Percentiles rank a stretch among this genome's conserved stretches.
These are phyloP conservation scores for Rhinoptilus africanus DNA, from an alignment of 2,113 vertebrate genomes.

Conservation along the genomic window DNA sequence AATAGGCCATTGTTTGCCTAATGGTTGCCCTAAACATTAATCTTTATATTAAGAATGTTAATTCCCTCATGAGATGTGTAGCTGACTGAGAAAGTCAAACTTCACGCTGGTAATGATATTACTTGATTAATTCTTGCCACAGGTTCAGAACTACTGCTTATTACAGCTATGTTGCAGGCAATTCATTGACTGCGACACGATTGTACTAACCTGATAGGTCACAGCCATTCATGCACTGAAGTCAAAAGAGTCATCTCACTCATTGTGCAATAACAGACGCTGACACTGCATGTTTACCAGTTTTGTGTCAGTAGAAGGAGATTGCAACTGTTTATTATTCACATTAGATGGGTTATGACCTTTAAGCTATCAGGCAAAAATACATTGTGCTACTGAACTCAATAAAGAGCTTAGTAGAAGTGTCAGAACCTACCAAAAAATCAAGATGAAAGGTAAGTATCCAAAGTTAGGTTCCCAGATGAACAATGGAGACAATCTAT, in stretches of 20 bases:
- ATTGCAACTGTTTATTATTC: neutral
- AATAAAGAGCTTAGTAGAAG: neutral
- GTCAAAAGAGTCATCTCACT: neutral
- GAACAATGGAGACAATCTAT: neutral
- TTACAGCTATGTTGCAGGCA: neutral
- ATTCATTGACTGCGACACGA: neutral
- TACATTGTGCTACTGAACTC: neutral
- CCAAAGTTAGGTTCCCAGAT: neutral
- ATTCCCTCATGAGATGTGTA: neutral
- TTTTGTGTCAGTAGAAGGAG: neutral
- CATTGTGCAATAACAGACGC: neutral
- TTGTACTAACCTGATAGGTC: neutral
- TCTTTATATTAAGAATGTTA: neutral
- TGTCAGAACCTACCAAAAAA: neutral
- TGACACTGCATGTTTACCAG: neutral
- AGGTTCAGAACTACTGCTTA: neutral
- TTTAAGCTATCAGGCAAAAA: neutral
- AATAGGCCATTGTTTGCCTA: neutral
- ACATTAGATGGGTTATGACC: neutral
- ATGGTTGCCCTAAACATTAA: neutral
- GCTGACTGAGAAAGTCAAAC: neutral
- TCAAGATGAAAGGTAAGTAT: neutral
- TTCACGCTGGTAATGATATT: neutral
- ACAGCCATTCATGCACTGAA: neutral
- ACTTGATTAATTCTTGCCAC: neutral